phyloP scores from a whole-genome alignment of 2,888 invertebrate genomes.

The Plagodis pulveraria region DNA sequence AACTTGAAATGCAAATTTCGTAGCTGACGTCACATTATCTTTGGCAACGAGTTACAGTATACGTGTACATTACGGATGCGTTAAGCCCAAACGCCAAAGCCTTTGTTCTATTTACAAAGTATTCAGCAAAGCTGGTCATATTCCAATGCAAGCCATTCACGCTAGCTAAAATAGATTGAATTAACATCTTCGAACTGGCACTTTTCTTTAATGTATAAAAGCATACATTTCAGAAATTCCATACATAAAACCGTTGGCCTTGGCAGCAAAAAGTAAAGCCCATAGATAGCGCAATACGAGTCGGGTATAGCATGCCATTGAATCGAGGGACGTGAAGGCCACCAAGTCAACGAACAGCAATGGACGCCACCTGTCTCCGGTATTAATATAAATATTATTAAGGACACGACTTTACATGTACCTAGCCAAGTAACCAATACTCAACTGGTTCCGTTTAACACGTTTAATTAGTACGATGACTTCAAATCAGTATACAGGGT shows the following conservation, averaged over 20 bases:
- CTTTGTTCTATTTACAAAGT: neutral
- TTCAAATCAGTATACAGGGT: no score
- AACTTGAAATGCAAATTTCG: slow-evolving; percentile 18
- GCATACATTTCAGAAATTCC: slow-evolving; percentile 38
- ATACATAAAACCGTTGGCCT: slow-evolving; percentile 62
- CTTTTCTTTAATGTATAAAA: no score
- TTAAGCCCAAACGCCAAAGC: neutral
- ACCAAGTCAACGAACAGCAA: slow-evolving; percentile 74
- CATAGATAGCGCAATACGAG: slow-evolving; percentile 51
- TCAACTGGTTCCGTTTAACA: no score
- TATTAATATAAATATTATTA: slow-evolving; percentile 62
- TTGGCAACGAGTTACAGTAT: slow-evolving; percentile 2
- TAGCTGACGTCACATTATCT: slow-evolving; percentile 36
- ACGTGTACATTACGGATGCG: slow-evolving; percentile 6
- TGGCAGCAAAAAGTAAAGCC: slow-evolving; percentile 65
- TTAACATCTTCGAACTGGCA: no score
- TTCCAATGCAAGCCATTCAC: neutral
- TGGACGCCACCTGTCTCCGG: slow-evolving; percentile 76
- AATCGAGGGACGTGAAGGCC: slow-evolving; percentile 74
- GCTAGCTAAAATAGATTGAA: neutral
- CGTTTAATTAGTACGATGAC: no score
- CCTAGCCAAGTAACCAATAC: neutral
- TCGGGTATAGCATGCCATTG: slow-evolving; percentile 69
- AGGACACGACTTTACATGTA: slow-evolving; percentile 30
- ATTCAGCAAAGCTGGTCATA: slow-evolving; percentile 1